Base-by-base conservation (phyloP, 2,113 vertebrate species). In the Bufo gargarizans region DNA sequence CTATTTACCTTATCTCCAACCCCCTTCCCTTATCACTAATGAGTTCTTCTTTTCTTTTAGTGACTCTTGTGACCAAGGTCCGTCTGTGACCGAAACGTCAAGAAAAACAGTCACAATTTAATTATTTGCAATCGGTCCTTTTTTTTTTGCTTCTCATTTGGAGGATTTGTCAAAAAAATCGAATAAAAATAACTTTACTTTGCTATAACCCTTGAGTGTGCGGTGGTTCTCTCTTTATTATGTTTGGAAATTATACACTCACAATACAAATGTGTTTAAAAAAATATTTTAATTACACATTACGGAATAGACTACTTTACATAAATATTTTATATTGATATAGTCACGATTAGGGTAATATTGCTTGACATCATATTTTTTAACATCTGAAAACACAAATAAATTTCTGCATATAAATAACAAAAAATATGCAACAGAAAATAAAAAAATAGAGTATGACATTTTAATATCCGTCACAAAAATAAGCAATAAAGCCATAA, bases 211-310 rank as follows among this genome's bases (percentile, higher is more conserved):
- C 33, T 33, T 33, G 33, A 33, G 33, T 33, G 33, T 33, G 33
- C 0, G 1, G 33, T 33, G 33, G 33, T 33, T 33, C 33, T 33
- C 33, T 33, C 33, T 33, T 33, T 33, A 33, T 33, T 33, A 12
- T 33, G 33, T 33, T 33, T 65, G 6, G 6, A 20, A 20, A 20
- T 4, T 1, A 69, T 3, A 47, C 2, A 76, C 6, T 50, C 13
- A 50, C 72, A 50, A 7, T 16, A 47, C 1, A 59, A 83, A 9
- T 33, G 47, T 69, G 49, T 71, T 84, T 84, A 71, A 71, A 84
- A 83, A 84, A 84, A 84, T 84, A 84, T 84, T 84, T 84, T 84
- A 84, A 53, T 84, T 55, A 4, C 20, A 84, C 63, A 17, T 55
- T 71, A 69, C 82, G 13, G 82, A 71, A 49, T 69, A 69, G 22